phyloP scores from a whole-genome alignment of 2,113 vertebrate genomes.

The Oreotragus oreotragus region DNA sequence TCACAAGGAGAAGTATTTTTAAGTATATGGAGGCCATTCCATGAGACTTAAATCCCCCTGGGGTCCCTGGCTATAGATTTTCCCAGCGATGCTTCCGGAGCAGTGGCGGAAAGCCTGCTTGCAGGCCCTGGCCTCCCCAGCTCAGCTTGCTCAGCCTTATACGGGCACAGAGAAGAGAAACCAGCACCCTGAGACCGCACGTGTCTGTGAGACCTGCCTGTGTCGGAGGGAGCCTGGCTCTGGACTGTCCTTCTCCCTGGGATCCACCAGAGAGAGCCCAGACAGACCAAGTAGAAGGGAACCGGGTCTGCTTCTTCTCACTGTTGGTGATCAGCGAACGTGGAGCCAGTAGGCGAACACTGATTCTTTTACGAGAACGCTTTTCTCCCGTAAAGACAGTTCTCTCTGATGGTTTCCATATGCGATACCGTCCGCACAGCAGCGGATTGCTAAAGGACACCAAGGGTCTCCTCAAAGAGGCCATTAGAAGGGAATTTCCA shows the following conservation, averaged over 20 bases:
- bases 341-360: background rate
- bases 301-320: background rate
- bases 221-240: background rate
- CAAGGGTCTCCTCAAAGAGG: background rate
- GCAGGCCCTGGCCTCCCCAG: background rate
- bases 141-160: background rate
- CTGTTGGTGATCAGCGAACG: background rate
- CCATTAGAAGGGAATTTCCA: background rate
- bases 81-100: background rate
- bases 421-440: fast-evolving
- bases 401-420: background rate
- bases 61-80: background rate
- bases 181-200: background rate
- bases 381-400: background rate
- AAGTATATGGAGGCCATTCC: background rate
- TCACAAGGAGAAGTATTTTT: background rate
- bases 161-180: background rate
- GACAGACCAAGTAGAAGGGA: background rate
- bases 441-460: fast-evolving
- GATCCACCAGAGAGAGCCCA: background rate
- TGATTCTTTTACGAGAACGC: background rate
- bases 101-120: background rate
- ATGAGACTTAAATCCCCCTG: background rate
- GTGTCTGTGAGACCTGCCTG: fast-evolving
- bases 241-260: background rate